A percentile compares a stretch with the other conserved stretches of the same genome.
phyloP scores from a whole-genome alignment of 2,888 invertebrate species.

The Seladonia tumulorum region DNA sequence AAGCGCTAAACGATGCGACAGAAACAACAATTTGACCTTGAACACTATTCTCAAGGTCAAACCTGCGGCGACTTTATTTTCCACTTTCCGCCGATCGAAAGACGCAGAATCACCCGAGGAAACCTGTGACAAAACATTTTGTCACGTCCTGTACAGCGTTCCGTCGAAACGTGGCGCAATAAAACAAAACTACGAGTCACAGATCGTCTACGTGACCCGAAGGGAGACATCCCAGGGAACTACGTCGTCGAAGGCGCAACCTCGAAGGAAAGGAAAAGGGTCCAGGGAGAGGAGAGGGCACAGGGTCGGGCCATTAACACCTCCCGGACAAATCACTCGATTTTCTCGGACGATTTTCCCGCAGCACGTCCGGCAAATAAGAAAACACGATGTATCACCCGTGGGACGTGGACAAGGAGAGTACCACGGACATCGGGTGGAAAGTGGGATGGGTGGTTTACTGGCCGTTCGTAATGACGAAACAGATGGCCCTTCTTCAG shows the following conservation, averaged over 20 bases:
- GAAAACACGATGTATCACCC: slow-evolving; percentile 84
- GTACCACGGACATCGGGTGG: neutral
- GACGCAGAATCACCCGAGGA: too few species aligned
- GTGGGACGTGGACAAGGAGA: slow-evolving; percentile 79
- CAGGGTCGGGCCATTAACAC: slow-evolving; percentile 80
- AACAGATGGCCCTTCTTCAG: slow-evolving; percentile 83
- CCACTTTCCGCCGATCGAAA: too few species aligned
- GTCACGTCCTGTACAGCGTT: neutral
- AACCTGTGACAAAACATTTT: too few species aligned
- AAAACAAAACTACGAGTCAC: neutral
- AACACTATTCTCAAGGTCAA: too few species aligned
- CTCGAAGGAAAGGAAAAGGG: slow-evolving; percentile 15
- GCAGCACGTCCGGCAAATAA: slow-evolving; percentile 83
- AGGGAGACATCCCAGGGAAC: neutral
- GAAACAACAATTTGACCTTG: too few species aligned
- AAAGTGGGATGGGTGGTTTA: slow-evolving; percentile 78
- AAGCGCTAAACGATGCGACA: too few species aligned
- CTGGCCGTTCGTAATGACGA: slow-evolving; percentile 83
- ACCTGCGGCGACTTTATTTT: too few species aligned
- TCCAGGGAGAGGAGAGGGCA: slow-evolving; percentile 30
- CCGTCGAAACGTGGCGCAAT: neutral
- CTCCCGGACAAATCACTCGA: slow-evolving; percentile 84
- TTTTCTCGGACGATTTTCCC: slow-evolving; percentile 83
- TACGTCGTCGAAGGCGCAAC: neutral
- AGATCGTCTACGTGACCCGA: slow-evolving; percentile 17